Percentiles rank a stretch among this genome's conserved stretches.
phyloP scores from a whole-genome alignment of 2,888 invertebrate genomes.

The Himalopsyche tibetana region DNA sequence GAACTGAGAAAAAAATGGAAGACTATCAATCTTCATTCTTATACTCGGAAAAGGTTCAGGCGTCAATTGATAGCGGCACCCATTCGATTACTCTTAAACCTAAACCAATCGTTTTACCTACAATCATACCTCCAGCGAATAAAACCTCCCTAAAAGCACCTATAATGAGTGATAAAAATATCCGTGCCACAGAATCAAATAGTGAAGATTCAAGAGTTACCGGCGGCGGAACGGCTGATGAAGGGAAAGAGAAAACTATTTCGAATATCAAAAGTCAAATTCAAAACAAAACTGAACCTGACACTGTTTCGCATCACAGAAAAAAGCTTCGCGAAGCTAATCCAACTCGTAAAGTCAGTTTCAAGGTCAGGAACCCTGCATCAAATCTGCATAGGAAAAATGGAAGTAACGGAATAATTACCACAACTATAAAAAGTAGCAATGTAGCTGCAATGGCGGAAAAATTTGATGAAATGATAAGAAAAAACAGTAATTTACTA shows the following conservation, averaged over 20 bases:
- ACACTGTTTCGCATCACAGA: not conserved
- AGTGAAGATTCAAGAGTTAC: constrained; percentile 75
- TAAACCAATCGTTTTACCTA: not conserved
- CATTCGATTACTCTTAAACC: not conserved
- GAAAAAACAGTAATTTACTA: constrained; percentile 72
- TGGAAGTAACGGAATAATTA: constrained; percentile 71
- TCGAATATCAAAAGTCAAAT: constrained; percentile 17
- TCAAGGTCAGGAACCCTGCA: constrained; percentile 77
- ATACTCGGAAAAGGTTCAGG: constrained; percentile 58
- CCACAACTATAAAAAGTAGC: constrained; percentile 75
- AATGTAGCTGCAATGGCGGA: constrained; percentile 83
- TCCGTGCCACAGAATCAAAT: constrained; percentile 64
- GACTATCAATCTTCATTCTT: constrained; percentile 56
- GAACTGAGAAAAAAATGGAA: constrained; percentile 46
- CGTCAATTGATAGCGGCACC: constrained; percentile 9
- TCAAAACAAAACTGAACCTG: constrained; percentile 29
- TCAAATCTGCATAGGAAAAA: constrained; percentile 73
- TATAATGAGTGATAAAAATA: constrained; percentile 47
- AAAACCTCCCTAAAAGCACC: not conserved
- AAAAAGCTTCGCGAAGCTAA: constrained; percentile 52
- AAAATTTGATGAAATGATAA: constrained; percentile 82
- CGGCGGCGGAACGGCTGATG: constrained; percentile 68
- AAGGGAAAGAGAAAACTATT: constrained; percentile 63
- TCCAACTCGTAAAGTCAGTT: constrained; percentile 78
- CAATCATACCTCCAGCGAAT: constrained; percentile 1